Conservation (phyloP, 1,140 invertebrate species). For the Ephestia elutella region DNA sequence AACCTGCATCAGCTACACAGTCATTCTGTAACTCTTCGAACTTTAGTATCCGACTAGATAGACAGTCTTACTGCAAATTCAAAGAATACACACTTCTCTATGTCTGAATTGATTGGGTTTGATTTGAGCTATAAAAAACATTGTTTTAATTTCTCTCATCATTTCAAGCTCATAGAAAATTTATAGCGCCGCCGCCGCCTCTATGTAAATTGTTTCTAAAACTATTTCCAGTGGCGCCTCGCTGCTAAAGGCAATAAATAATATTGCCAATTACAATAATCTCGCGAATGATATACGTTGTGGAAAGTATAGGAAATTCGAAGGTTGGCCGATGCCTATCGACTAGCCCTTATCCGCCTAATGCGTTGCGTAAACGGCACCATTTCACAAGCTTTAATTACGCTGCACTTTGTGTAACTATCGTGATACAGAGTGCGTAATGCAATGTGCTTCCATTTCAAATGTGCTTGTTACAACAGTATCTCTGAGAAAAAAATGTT, state of each 20-base stretch:
- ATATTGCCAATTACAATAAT: slow-evolving; percentile 14
- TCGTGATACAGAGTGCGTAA: neutral
- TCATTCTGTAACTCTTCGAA: neutral
- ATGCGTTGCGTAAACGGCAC: slow-evolving; percentile 33
- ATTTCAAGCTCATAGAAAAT: too few species aligned
- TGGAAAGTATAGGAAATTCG: slow-evolving; percentile 27
- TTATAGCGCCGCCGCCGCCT: too few species aligned
- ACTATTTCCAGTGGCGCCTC: neutral
- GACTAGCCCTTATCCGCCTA: slow-evolving; percentile 29
- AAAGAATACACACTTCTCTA: too few species aligned
- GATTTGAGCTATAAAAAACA: too few species aligned
- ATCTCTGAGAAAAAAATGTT: too few species aligned
- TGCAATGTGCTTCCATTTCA: too few species aligned
- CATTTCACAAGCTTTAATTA: slow-evolving; percentile 24
- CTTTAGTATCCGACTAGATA: too few species aligned
- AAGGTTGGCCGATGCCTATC: slow-evolving; percentile 15
- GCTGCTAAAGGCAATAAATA: slow-evolving; percentile 9
- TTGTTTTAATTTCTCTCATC: neutral
- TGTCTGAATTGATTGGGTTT: too few species aligned
- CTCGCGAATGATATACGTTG: slow-evolving; percentile 14
- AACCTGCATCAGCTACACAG: neutral
- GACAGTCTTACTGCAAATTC: too few species aligned
- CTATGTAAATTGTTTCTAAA: neutral
- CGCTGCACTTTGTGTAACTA: neutral
- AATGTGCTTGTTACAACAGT: too few species aligned